Base-by-base conservation (phyloP, 2,888 invertebrate genomes). In the Myathropa florea region DNA sequence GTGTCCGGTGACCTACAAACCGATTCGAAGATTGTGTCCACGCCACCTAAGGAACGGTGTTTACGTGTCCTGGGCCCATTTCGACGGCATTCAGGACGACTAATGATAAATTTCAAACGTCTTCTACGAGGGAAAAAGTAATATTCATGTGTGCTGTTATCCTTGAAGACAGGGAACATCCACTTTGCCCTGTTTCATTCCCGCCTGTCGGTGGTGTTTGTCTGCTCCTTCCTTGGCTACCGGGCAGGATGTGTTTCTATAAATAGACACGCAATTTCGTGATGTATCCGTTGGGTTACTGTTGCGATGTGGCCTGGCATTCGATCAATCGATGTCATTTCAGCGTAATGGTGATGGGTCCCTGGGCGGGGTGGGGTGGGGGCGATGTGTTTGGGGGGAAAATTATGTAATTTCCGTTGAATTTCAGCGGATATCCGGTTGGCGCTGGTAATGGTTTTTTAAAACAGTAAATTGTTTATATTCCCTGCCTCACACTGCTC, bases 331-430 rank as follows among this genome's bases (percentile, higher is more conserved):
- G 79, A 79, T 73, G 73, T 79, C 79, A 73, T 10, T 61, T 30
- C 46, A 7, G 7, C 18, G 46, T 46, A 18, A 18, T 7, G 46
- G 18, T 18, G 46, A 0, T 33, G 33, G 12, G n/a, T 4, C 4
- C n/a, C 4, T n/a, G n/a, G n/a, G 4, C 18, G 6, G 33, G 33
- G 33, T 33, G 3, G 28, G 33, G 46, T n/a, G 46, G 18, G 6
- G 39, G n/a, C 39, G 46, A 7, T 18, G 18, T 18, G 46, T 18
- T 53, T 53, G 65, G 64, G 14, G 24, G 12, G 57, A 72, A 72
- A 85, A 85, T 85, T 77, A 85, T 85, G 61, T 85, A 81, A 85
- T 81, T 85, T 85, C 81, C 81, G 75, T 77, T 81, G 57, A 81
- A 76, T 63, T 85, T 81, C 36, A 18, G 57, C 84, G 81, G 82